Percentiles rank a stretch among this genome's conserved stretches.
Conservation (phyloP, 1,140 invertebrate genomes). For the Drosophila bocqueti region DNA sequence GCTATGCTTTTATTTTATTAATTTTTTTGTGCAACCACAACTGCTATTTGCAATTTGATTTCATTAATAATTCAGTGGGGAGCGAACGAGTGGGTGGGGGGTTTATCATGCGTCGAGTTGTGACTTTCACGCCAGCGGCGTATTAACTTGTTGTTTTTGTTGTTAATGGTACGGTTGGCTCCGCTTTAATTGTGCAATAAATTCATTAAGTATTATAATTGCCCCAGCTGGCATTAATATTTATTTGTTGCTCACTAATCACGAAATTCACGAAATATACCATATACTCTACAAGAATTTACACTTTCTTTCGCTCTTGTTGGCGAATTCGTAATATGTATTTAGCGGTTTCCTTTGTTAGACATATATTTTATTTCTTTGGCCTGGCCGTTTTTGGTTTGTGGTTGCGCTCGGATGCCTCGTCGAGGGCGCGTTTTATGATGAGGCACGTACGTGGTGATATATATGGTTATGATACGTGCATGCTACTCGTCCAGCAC, state of each 20-base stretch:
- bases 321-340: slow-evolving; percentile 23
- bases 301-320: slow-evolving; percentile 55
- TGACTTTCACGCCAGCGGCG: slow-evolving; percentile 73
- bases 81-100: slow-evolving; percentile 6
- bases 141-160: slow-evolving; percentile 63
- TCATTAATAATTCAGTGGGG: slow-evolving; percentile 69
- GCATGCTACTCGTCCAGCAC: slow-evolving; percentile 7
- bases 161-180: slow-evolving; percentile 31
- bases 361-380: slow-evolving; percentile 43
- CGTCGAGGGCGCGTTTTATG: slow-evolving; percentile 73
- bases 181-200: slow-evolving; percentile 76
- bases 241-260: slow-evolving; percentile 46
- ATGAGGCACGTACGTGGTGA: slow-evolving; percentile 71
- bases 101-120: slow-evolving; percentile 54
- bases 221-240: slow-evolving; percentile 52
- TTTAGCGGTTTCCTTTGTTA: slow-evolving; percentile 24
- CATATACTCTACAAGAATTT: slow-evolving; percentile 30
- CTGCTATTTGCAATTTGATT: slow-evolving; percentile 61
- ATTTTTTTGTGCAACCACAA: slow-evolving; percentile 39
- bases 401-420: slow-evolving; percentile 60
- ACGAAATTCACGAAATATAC: slow-evolving; percentile 33
- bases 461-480: slow-evolving; percentile 40
- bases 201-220: slow-evolving; percentile 80
- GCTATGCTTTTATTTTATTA: slow-evolving; percentile 35
- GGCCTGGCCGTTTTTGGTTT: slow-evolving; percentile 69